These are phyloP conservation scores for Pterocles orientalis DNA, from an alignment of 2,113 vertebrate genomes.

Conservation along the genomic window DNA sequence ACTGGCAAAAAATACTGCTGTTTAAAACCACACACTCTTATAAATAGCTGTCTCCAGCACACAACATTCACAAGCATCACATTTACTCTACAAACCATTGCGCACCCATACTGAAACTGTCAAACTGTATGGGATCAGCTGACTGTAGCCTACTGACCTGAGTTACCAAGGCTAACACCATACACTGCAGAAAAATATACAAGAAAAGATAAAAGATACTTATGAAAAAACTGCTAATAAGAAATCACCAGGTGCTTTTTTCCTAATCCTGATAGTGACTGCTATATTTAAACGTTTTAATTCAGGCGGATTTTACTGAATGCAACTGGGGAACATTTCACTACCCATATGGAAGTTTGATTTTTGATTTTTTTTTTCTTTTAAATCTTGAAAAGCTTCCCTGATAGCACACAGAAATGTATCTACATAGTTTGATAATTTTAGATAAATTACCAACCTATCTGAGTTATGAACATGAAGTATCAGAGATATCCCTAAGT, in stretches of 20 bases:
- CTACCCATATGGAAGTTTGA: not conserved
- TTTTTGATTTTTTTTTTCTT: not conserved
- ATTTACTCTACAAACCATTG: not conserved
- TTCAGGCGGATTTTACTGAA: not conserved
- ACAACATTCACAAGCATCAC: not conserved
- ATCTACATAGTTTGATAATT: not conserved
- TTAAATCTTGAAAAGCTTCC: not conserved
- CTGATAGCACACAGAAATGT: not conserved
- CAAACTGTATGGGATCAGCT: not conserved
- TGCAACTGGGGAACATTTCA: not conserved
- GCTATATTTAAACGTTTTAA: not conserved
- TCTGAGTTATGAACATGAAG: not conserved
- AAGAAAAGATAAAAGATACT: not conserved
- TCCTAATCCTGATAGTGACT: not conserved
- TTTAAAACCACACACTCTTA: not conserved
- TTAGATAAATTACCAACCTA: not conserved
- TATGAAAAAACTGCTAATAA: not conserved
- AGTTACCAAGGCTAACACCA: not conserved
- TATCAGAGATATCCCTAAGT: not conserved
- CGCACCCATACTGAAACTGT: not conserved
- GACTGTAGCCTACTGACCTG: not conserved
- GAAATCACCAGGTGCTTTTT: not conserved
- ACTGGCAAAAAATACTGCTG: not conserved
- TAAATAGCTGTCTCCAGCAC: not conserved
- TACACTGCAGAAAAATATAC: not conserved